Percentiles rank a stretch among this genome's conserved stretches.
phyloP scores from a whole-genome alignment of 2,888 invertebrate species.

The Apodemia mormo region DNA sequence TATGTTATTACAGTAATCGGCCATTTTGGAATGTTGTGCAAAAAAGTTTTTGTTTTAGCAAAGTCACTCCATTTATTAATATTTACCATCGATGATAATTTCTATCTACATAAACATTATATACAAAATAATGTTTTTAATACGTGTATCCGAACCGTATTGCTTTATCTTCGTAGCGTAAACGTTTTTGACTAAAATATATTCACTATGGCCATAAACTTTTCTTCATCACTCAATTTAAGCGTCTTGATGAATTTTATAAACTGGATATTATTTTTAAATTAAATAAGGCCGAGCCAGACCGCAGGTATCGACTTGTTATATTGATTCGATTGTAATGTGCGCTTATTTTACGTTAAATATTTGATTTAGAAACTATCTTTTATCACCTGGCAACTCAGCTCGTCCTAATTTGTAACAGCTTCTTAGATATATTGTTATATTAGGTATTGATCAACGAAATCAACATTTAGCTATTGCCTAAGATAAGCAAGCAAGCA shows the following conservation, averaged over 20 bases:
- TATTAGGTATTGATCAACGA: background rate
- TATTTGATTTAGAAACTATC: background rate
- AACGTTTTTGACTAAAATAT: slow-evolving; percentile 22
- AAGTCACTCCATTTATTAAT: slow-evolving; percentile 12
- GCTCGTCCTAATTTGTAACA: background rate
- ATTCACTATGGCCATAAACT: slow-evolving; percentile 7
- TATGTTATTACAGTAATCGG: background rate
- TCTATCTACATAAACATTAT: slow-evolving; percentile 52
- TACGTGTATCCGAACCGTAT: slow-evolving; percentile 25
- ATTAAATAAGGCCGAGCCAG: background rate
- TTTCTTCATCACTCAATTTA: slow-evolving; percentile 12
- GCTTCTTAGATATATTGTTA: background rate
- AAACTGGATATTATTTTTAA: slow-evolving; percentile 16
- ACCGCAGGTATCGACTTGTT: background rate
- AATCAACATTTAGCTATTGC: background rate
- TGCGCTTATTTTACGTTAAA: background rate
- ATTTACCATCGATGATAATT: slow-evolving; percentile 30
- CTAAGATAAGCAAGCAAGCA: background rate
- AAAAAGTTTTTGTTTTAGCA: slow-evolving; percentile 12
- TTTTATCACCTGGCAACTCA: background rate
- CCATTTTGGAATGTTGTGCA: background rate
- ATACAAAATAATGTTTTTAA: slow-evolving; percentile 56
- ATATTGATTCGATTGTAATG: background rate
- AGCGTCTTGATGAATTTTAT: slow-evolving; percentile 9
- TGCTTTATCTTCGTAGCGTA: slow-evolving; percentile 13